Evolutionary conservation across 1,140 invertebrate species (phyloP), one percentile per base, ranked within the genome.

Genomic region (Cataglyphis hispanica): DNA sequence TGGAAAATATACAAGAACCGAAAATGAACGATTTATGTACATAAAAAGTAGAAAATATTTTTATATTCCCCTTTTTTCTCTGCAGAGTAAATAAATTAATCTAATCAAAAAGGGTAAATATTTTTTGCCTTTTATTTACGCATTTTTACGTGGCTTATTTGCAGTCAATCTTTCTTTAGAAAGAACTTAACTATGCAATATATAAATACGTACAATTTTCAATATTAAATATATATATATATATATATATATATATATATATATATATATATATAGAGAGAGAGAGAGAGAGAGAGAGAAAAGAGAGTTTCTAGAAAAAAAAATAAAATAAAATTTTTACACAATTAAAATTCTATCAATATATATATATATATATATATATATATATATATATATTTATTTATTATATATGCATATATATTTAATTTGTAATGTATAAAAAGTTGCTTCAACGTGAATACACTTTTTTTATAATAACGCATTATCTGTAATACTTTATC

Each of bases 71-170:
- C 4, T 10, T 31, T 11, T 27, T 2, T 10, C 58, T n/a, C 7
- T 16, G 19, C 2, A 19, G 11, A 72, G 7, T 81, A 70, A 83
- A 60, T 60, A 72, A 60, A 72, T 83, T 80, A 58, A 60, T 46
- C 37, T 46, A 83, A 83, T 81, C 72, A 72, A 60, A 72, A 50
- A 4, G 0, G 13, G 3, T 4, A 46, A 72, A 46, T n/a, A 22
- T 22, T 31, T 53, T 31, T 13, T 50, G 43, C 7, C 2, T 58
- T 70, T 58, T 11, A 43, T 40, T 53, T 31, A 31, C 7, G 19
- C 4, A 70, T 81, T 43, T 3, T 16, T 19, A 50, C 46, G 50
- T 19, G 22, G 19, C 7, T 11, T 66, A 66, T 66, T 67, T 8
- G 4, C 1, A 25, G 43, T 8, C 13, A 13, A 53, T 63, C 11